A percentile compares a stretch with the other conserved stretches of the same genome.
phyloP scores from a whole-genome alignment of 2,113 vertebrate genomes.

The Antechinus stuartii region DNA sequence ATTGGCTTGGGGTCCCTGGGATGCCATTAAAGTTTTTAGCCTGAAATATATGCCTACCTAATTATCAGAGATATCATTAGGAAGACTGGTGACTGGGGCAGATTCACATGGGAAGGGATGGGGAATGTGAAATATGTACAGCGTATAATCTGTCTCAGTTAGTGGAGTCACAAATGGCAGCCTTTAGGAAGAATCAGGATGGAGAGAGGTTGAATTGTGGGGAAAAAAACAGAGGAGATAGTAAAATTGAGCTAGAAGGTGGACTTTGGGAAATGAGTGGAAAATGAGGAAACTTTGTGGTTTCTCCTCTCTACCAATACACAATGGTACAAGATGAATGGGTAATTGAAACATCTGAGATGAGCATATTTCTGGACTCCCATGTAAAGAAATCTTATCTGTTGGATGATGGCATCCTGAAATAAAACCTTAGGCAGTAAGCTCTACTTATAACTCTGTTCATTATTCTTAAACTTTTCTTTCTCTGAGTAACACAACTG shows the following conservation, averaged over 20 bases:
- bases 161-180: not conserved
- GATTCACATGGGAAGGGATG: not conserved
- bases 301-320: not conserved
- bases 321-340: not conserved
- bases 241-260: not conserved
- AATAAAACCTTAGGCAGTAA: not conserved
- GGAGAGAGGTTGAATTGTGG: not conserved
- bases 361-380: not conserved
- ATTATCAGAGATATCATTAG: not conserved
- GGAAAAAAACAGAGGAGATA: not conserved
- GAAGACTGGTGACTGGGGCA: not conserved
- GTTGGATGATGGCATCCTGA: not conserved
- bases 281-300: not conserved
- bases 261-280: not conserved
- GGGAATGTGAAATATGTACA: not conserved
- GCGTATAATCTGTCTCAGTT: not conserved
- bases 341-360: not conserved
- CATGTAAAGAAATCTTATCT: not conserved
- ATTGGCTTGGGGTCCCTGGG: slow-evolving; percentile 34
- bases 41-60: not conserved
- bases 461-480: not conserved
- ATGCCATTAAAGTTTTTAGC: not conserved
- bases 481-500: not conserved
- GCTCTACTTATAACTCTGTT: not conserved
- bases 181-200: not conserved